Evolutionary conservation across 2,113 vertebrate species (phyloP).

Genomic region (Alexandromys fortis): DNA sequence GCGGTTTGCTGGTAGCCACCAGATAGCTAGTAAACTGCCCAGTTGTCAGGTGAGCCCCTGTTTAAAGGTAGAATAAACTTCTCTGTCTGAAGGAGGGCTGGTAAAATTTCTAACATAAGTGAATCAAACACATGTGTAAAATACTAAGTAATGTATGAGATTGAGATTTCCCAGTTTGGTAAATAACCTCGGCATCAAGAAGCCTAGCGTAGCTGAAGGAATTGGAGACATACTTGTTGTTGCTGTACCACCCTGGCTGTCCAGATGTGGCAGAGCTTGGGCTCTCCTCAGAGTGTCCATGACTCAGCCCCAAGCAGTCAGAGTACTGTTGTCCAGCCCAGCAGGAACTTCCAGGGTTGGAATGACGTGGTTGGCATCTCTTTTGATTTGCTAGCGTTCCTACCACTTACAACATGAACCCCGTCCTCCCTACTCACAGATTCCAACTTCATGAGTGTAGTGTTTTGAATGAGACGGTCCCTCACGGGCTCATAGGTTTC

Average conservation of each 20-base stretch:
- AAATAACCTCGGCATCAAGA: not conserved
- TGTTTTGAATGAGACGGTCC: not conserved
- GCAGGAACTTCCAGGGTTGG: not conserved
- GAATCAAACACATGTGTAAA: not conserved
- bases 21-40: not conserved
- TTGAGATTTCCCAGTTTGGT: not conserved
- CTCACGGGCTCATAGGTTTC: not conserved
- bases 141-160: not conserved
- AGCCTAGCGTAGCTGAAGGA: not conserved
- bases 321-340: not conserved
- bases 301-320: not conserved
- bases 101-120: not conserved
- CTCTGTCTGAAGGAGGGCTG: not conserved
- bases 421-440: not conserved
- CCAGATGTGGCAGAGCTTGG: not conserved
- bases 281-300: not conserved
- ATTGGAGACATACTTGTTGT: not conserved
- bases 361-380: not conserved
- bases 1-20: not conserved
- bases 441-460: not conserved
- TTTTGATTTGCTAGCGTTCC: not conserved
- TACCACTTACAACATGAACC: not conserved
- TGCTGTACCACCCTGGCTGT: not conserved
- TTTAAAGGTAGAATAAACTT: constrained; percentile 32
- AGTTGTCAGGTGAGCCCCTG: not conserved